phyloP scores from a whole-genome alignment of 2,797 vertebrate genomes.

The Tiaroga cobitis region DNA sequence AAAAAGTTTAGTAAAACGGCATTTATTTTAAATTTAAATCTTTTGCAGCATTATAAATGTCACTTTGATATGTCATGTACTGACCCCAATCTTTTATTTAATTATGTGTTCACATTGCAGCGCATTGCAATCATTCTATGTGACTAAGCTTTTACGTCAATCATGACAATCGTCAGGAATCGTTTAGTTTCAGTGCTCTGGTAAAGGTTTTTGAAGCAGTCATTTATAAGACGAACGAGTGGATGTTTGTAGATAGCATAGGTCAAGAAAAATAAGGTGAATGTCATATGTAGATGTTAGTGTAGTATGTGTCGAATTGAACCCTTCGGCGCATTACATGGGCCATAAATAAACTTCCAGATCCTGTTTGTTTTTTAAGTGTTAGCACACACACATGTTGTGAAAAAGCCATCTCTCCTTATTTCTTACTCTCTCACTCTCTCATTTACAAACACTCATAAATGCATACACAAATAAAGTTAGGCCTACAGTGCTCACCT shows the following conservation, averaged over 20 bases:
- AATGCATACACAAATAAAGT: constrained; percentile 58
- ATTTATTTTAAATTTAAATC: background rate
- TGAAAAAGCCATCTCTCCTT: background rate
- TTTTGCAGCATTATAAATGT: background rate
- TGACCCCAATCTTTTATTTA: background rate
- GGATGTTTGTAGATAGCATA: background rate
- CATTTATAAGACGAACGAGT: background rate
- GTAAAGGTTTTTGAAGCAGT: background rate
- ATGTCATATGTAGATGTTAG: background rate
- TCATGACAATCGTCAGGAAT: background rate
- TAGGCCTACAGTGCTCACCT: constrained; percentile 52
- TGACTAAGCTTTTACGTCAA: constrained; percentile 25
- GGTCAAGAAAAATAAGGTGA: background rate
- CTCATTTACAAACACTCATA: constrained; percentile 30
- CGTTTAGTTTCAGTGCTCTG: background rate
- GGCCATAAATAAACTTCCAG: background rate
- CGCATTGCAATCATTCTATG: constrained; percentile 28
- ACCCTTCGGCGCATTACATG: background rate
- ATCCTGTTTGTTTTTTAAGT: constrained; percentile 1
- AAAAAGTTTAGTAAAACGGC: background rate
- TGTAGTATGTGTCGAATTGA: background rate
- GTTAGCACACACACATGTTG: background rate
- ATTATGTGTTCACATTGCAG: background rate
- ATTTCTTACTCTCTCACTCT: constrained; percentile 12
- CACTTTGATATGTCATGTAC: background rate